phyloP scores from a whole-genome alignment of 1,140 invertebrate genomes.

The Doryteuthis pealeii region DNA sequence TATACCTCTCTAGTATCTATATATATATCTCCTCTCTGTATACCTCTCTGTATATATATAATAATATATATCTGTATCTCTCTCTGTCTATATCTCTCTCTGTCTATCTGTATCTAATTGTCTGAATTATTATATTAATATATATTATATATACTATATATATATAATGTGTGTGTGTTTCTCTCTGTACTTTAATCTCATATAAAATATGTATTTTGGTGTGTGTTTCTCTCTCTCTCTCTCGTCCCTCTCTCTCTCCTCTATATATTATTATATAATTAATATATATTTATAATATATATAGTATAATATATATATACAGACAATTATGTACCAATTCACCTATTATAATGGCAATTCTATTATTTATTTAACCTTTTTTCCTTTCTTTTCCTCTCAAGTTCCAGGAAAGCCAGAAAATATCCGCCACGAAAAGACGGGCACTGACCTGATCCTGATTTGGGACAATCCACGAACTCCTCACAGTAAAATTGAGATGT shows the following conservation, averaged over 20 bases:
- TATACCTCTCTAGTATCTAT: not conserved
- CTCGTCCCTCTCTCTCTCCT: too few species aligned
- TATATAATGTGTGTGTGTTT: too few species aligned
- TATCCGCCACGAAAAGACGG: not conserved
- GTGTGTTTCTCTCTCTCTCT: too few species aligned
- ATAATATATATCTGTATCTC: not conserved
- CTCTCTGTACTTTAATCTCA: too few species aligned
- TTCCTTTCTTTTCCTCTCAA: not conserved
- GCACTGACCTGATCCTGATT: not conserved
- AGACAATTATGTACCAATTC: too few species aligned
- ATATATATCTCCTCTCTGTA: rapidly evolving
- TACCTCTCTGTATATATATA: not conserved
- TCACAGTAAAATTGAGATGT: constrained; percentile 6
- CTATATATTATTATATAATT: too few species aligned
- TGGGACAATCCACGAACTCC: constrained; percentile 3
- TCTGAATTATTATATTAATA: not conserved
- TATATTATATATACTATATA: too few species aligned
- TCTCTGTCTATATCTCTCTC: not conserved
- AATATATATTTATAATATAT: too few species aligned
- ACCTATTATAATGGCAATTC: too few species aligned
- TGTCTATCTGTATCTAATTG: not conserved
- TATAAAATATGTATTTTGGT: too few species aligned
- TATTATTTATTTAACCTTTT: too few species aligned
- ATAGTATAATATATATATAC: too few species aligned
- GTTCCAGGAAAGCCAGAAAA: constrained; percentile 4